Conservation (phyloP, 2,888 invertebrate species). For the Nemurella pictetii region DNA sequence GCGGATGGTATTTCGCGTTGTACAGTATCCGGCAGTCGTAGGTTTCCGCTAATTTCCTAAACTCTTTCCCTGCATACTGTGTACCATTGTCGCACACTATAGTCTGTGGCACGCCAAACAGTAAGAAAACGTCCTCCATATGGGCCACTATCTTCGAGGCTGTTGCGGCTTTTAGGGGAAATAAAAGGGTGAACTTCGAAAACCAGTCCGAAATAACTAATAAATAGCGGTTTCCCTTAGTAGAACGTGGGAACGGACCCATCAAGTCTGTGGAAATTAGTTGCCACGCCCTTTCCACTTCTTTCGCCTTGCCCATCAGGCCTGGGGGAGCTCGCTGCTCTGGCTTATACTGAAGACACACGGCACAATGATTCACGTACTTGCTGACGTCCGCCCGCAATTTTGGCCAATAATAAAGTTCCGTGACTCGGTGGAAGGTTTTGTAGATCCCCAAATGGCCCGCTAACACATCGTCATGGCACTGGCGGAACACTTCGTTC, state of each 20-base stretch:
- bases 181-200: neutral
- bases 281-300: constrained; percentile 41
- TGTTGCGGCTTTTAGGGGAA: neutral
- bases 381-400: constrained; percentile 43
- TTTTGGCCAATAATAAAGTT: constrained; percentile 46
- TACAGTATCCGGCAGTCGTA: too few species aligned
- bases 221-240: neutral
- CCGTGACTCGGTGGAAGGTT: constrained; percentile 40
- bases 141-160: neutral
- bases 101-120: too few species aligned
- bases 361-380: constrained; percentile 43
- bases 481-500: constrained; percentile 35
- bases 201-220: neutral
- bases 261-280: constrained; percentile 41
- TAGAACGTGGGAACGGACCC: constrained; percentile 42
- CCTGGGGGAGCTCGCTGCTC: constrained; percentile 42
- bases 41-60: too few species aligned
- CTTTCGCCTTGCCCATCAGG: constrained; percentile 42
- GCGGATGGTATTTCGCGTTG: too few species aligned
- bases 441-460: constrained; percentile 46
- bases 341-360: constrained; percentile 44
- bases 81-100: too few species aligned
- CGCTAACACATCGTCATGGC: constrained; percentile 44
- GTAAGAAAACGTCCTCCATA: too few species aligned
- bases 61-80: too few species aligned